These are phyloP conservation scores for Hylaeus volcanicus DNA, from an alignment of 1,140 invertebrate genomes.

Conservation along the genomic window DNA sequence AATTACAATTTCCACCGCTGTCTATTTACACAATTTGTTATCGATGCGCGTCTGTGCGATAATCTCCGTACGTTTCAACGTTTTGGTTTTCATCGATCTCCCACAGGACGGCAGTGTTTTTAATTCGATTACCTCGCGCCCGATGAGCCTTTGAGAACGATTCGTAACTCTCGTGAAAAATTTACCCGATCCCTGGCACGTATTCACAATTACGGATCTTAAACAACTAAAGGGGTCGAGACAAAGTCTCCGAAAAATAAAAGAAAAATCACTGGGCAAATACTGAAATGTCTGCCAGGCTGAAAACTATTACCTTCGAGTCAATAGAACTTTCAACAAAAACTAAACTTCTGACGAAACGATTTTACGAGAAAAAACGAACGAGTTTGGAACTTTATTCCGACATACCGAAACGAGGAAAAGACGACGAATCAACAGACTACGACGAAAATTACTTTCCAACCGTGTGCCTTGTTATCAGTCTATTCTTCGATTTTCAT, in stretches of 20 bases:
- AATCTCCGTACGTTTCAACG: neutral
- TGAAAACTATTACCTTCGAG: neutral
- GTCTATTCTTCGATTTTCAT: neutral
- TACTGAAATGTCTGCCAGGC: neutral
- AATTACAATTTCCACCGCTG: neutral
- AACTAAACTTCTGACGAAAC: neutral
- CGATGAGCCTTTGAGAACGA: neutral
- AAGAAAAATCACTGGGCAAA: slow-evolving; percentile 3
- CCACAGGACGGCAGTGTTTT: slow-evolving; percentile 59
- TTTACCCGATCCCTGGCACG: neutral
- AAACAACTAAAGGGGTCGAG: neutral
- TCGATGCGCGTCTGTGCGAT: slow-evolving; percentile 13
- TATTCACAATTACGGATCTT: neutral
- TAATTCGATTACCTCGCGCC: slow-evolving; percentile 49
- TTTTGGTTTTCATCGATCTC: slow-evolving; percentile 18
- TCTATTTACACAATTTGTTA: slow-evolving; percentile 11
- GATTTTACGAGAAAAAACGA: neutral
- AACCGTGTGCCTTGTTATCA: neutral
- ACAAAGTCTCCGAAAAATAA: neutral
- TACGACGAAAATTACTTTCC: neutral
- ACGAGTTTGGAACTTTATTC: no score
- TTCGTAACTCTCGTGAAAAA: neutral
- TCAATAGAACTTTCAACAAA: neutral
- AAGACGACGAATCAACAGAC: no score
- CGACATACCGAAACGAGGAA: neutral